Conservation (phyloP, 2,888 invertebrate genomes). For the Ceramica pisi region DNA sequence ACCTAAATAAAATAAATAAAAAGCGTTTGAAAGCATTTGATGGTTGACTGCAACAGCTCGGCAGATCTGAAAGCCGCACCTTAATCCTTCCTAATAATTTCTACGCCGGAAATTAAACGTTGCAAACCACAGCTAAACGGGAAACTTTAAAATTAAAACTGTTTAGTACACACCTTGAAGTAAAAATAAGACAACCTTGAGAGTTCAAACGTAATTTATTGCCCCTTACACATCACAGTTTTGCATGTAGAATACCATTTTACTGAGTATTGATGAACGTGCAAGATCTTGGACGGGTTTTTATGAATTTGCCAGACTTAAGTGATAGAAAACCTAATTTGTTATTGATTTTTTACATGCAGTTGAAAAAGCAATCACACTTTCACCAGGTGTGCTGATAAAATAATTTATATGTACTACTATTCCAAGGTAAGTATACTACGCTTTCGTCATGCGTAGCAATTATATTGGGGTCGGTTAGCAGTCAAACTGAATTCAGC, state of each 20-base stretch:
- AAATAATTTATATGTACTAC: too few species aligned
- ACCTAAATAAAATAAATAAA: slow-evolving; percentile 27
- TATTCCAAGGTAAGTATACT: too few species aligned
- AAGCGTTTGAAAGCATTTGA: slow-evolving; percentile 50
- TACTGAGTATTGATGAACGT: neutral
- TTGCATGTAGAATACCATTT: neutral
- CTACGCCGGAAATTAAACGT: slow-evolving; percentile 87
- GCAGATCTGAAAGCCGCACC: slow-evolving; percentile 75
- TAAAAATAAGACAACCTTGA: slow-evolving; percentile 23
- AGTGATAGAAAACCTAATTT: too few species aligned
- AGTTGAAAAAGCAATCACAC: too few species aligned
- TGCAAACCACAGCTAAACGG: slow-evolving; percentile 79
- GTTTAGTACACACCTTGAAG: slow-evolving; percentile 72
- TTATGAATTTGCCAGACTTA: neutral
- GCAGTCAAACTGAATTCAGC: too few species aligned
- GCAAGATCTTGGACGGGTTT: neutral
- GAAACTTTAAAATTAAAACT: slow-evolving; percentile 87
- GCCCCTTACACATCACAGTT: neutral
- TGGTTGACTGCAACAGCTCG: slow-evolving; percentile 59
- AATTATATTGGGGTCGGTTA: too few species aligned
- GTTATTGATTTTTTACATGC: too few species aligned
- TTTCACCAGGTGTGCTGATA: too few species aligned
- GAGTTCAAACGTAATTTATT: neutral
- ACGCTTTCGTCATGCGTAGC: too few species aligned
- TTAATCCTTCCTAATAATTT: slow-evolving; percentile 85